Base-by-base conservation (phyloP, 2,113 vertebrate genomes). In the Cisticola juncidis region DNA sequence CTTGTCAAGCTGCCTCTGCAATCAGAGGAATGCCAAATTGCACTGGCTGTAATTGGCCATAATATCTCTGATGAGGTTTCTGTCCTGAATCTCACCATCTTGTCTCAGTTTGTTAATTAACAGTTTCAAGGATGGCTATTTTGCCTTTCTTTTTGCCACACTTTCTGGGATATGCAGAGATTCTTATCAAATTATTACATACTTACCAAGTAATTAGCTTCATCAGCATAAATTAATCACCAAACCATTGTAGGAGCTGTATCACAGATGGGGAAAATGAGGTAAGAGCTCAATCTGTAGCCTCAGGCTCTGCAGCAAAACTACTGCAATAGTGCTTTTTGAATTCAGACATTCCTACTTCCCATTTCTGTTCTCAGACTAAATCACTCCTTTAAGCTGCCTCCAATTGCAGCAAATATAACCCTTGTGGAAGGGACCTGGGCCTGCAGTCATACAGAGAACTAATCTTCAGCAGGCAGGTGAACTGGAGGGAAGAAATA, bases 211-310 rank as follows among this genome's bases (percentile, higher is more conserved):
- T 74, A 86, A 77, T 90, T 94, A 85, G 83, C 35, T 78, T 80
- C 40, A 86, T 57, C 81, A 76, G 70, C 81, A 82, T 65, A 89
- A 92, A 87, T 92, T 91, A 84, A 94, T 90, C 81, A 77, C 71
- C 54, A 70, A 88, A 83, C 50, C 26, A 29, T 58, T 51, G 74
- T 68, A 35, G 33, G 38, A 93, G 47, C 51, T 60, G 28, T 57
- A 26, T 12, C 19, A 1, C 82, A 92, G 60, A 50, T 74, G 71
- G 60, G 56, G 44, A 74, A 83, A 78, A 88, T 83, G 71, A 88
- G 60, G 61, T 81, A 90, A 95, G 68, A 92, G 45, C 66, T 88
- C 81, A 87, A 61, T 38, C 57, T 2, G 6, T 36, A 58, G 76
- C 93, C 76, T 78, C 64, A 71, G 92, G 90, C 76, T 2, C 2